phyloP scores from a whole-genome alignment of 2,888 invertebrate genomes.

The Stramonita haemastoma region DNA sequence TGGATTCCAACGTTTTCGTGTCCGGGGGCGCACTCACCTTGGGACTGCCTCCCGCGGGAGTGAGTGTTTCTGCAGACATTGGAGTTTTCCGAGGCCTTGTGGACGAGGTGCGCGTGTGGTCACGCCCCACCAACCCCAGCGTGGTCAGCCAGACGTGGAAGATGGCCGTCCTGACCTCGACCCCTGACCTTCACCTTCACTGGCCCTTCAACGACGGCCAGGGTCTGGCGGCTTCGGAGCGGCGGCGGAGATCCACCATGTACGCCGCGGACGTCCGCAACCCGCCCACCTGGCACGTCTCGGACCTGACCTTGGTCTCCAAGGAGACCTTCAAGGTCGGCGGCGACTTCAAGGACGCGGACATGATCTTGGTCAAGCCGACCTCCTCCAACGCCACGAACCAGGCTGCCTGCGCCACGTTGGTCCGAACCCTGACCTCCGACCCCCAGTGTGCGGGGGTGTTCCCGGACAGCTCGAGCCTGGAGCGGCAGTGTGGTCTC shows the following conservation, averaged over 20 bases:
- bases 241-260: conserved; percentile 52
- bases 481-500: conserved; percentile 51
- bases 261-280: conserved; percentile 48
- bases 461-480: conserved; percentile 40
- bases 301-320: conserved; percentile 55
- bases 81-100: conserved; percentile 58
- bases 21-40: conserved; percentile 57
- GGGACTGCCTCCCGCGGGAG: conserved; percentile 55
- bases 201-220: conserved; percentile 63
- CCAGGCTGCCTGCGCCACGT: conserved; percentile 45
- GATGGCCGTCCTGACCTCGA: conserved; percentile 49
- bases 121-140: conserved; percentile 59
- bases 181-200: conserved; percentile 56
- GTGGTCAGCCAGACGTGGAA: conserved; percentile 57
- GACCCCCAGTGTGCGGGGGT: conserved; percentile 43
- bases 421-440: conserved; percentile 49
- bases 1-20: conserved; percentile 49
- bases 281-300: conserved; percentile 59
- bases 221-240: conserved; percentile 54
- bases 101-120: conserved; percentile 65
- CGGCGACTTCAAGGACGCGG: conserved; percentile 41
- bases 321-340: conserved; percentile 42
- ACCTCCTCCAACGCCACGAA: conserved; percentile 24
- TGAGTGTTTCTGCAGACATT: conserved; percentile 45
- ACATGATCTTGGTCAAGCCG: conserved; percentile 36